phyloP scores from a whole-genome alignment of 2,797 vertebrate species.

The Graptemys geographica region DNA sequence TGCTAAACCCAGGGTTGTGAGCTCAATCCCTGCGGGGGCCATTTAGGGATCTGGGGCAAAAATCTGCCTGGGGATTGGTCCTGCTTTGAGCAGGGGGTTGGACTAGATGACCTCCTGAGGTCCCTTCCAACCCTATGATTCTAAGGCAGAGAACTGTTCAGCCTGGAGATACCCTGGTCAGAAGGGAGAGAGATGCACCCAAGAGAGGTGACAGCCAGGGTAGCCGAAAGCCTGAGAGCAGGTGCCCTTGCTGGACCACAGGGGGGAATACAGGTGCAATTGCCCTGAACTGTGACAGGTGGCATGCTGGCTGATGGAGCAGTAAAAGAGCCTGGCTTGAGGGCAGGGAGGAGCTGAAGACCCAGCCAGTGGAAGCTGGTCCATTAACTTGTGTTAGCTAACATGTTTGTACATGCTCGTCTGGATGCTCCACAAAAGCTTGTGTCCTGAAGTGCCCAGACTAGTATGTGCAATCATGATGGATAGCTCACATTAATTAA shows the following conservation, averaged over 20 bases:
- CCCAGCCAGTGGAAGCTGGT: not conserved
- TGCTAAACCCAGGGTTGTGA: too few relatives aligned
- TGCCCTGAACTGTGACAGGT: not conserved
- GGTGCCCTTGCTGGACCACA: too few relatives aligned
- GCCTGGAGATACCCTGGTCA: not conserved
- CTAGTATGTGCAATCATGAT: not conserved
- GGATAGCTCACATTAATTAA: not conserved
- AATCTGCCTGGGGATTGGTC: too few relatives aligned
- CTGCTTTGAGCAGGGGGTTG: too few relatives aligned
- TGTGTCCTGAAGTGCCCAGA: rapidly evolving
- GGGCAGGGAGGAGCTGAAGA: not conserved
- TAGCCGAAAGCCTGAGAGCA: rapidly evolving
- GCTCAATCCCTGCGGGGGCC: too few relatives aligned
- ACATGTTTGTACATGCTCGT: not conserved
- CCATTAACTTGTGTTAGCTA: not conserved
- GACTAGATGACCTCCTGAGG: too few relatives aligned
- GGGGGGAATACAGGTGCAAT: not conserved
- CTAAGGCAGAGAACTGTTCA: not conserved
- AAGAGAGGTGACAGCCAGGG: not conserved
- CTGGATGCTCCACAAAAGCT: not conserved
- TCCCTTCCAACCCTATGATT: too few relatives aligned
- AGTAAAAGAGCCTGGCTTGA: not conserved
- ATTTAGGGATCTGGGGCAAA: too few relatives aligned
- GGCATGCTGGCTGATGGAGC: not conserved
- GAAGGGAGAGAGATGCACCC: not conserved